phyloP scores from a whole-genome alignment of 2,797 vertebrate genomes.

The Peromyscus nudipes region DNA sequence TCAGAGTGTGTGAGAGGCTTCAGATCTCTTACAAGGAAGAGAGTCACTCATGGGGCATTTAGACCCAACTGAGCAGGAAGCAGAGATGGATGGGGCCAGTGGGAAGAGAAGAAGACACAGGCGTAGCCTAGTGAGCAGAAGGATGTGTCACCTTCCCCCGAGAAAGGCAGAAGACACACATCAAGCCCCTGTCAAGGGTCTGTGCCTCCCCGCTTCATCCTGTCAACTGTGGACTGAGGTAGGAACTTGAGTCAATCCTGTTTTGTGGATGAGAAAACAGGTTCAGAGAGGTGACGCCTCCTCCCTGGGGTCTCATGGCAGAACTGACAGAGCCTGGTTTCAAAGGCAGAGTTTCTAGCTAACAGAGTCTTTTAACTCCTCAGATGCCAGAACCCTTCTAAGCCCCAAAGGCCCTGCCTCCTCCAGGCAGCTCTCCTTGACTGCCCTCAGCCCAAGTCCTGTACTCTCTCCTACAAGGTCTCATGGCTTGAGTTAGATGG shows the following conservation, averaged over 20 bases:
- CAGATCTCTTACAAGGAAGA: not conserved
- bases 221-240: not conserved
- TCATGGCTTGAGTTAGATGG: not conserved
- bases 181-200: not conserved
- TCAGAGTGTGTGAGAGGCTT: not conserved
- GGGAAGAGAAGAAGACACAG: not conserved
- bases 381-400: not conserved
- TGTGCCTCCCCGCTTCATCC: not conserved
- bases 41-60: not conserved
- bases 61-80: not conserved
- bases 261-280: slow-evolving; percentile 48
- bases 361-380: not conserved
- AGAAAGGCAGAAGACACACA: not conserved
- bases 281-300: slow-evolving; percentile 13
- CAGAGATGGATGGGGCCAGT: not conserved
- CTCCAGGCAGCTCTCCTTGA: slow-evolving; percentile 48
- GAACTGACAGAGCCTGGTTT: not conserved
- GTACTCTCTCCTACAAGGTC: not conserved
- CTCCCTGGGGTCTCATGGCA: not conserved
- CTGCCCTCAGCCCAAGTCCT: not conserved
- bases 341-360: not conserved
- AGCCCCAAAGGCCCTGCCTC: not conserved
- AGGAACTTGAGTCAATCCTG: too few relatives aligned
- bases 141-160: not conserved
- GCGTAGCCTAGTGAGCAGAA: not conserved